phyloP scores from a whole-genome alignment of 2,888 invertebrate genomes.

The Drosophila testacea region DNA sequence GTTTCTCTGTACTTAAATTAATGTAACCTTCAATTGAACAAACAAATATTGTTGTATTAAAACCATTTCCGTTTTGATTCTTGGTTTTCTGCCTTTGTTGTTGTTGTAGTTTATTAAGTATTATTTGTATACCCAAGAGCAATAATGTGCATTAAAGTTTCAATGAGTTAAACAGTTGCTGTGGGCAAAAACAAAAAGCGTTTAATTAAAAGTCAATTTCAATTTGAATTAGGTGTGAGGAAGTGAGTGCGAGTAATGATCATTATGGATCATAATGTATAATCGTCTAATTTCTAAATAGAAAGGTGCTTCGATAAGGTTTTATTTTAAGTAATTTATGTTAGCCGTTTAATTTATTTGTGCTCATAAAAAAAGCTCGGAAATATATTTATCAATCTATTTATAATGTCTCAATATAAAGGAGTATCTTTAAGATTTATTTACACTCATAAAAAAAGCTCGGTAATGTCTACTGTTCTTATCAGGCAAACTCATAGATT shows the following conservation, averaged over 20 bases:
- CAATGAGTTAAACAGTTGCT: slow-evolving; percentile 34
- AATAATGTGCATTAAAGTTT: slow-evolving; percentile 16
- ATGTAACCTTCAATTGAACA: slow-evolving; percentile 66
- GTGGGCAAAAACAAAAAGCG: slow-evolving; percentile 18
- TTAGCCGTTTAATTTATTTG: neutral
- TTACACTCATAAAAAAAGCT: neutral
- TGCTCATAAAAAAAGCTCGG: too few species aligned
- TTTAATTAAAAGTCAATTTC: slow-evolving; percentile 34
- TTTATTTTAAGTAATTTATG: slow-evolving; percentile 6
- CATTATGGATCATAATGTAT: slow-evolving; percentile 3
- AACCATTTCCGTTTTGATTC: slow-evolving; percentile 68
- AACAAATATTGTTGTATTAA: slow-evolving; percentile 59
- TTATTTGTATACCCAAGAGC: slow-evolving; percentile 25
- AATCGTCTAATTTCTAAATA: slow-evolving; percentile 3
- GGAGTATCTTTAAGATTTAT: slow-evolving; percentile 11
- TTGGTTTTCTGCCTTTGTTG: slow-evolving; percentile 29
- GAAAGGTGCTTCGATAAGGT: slow-evolving; percentile 4
- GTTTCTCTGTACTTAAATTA: slow-evolving; percentile 45
- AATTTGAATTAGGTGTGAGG: slow-evolving; percentile 21
- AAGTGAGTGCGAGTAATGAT: slow-evolving; percentile 33
- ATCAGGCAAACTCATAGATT: neutral
- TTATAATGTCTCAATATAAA: slow-evolving; percentile 2
- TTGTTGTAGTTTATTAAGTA: slow-evolving; percentile 18
- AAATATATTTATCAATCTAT: too few species aligned
- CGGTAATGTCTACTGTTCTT: slow-evolving; percentile 1